A percentile compares a stretch with the other conserved stretches of the same genome.
phyloP scores from a whole-genome alignment of 1,140 invertebrate species.

The Harpegnathos saltator region DNA sequence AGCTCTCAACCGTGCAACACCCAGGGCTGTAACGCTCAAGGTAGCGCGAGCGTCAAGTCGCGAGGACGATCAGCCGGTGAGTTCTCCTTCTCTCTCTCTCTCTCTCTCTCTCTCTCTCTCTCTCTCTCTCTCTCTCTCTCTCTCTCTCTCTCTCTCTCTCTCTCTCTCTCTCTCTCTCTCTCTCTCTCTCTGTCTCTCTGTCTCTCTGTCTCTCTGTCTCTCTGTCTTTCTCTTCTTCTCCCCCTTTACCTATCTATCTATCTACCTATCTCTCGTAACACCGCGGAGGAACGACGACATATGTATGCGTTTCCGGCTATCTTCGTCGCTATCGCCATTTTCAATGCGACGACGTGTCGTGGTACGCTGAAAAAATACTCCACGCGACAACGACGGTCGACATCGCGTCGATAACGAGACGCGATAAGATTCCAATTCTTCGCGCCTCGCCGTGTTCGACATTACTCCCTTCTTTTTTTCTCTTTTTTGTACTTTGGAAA shows the following conservation, averaged over 20 bases:
- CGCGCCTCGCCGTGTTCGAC: no score
- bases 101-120: neutral
- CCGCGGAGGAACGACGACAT: neutral
- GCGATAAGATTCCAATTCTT: no score
- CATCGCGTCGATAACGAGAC: no score
- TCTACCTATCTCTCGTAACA: no score
- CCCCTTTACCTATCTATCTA: neutral
- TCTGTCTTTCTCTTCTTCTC: no score
- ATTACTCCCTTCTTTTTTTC: no score
- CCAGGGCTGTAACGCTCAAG: slow-evolving; percentile 69
- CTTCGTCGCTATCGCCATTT: neutral
- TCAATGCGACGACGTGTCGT: no score
- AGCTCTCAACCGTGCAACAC: slow-evolving; percentile 62
- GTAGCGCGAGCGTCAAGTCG: slow-evolving; percentile 72
- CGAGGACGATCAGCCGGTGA: slow-evolving; percentile 81
- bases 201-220: no score
- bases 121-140: neutral
- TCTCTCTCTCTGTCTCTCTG: no score
- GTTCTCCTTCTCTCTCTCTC: slow-evolving; percentile 15
- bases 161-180: neutral
- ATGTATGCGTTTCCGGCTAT: neutral
- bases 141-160: neutral
- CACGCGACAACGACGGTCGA: no score
- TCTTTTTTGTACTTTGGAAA: no score
- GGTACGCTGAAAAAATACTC: no score